A percentile compares a stretch with the other conserved stretches of the same genome.
Conservation (phyloP, 2,113 vertebrate genomes). For the Saguinus midas region DNA sequence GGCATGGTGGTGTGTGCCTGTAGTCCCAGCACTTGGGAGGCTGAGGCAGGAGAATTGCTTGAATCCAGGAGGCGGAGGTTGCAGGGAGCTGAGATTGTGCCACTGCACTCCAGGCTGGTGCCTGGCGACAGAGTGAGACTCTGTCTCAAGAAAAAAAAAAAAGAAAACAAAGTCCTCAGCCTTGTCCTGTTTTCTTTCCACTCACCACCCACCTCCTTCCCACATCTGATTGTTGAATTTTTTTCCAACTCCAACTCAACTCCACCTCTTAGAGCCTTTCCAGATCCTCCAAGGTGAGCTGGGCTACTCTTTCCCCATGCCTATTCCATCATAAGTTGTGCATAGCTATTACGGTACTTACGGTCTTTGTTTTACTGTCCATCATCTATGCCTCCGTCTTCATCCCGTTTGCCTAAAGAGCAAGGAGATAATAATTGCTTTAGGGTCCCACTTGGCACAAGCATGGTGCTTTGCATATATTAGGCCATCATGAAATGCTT, state of each 20-base stretch:
- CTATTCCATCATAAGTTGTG: neutral
- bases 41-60: no score
- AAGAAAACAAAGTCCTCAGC: neutral
- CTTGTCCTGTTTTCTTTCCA: neutral
- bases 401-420: conserved; percentile 12
- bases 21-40: no score
- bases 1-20: no score
- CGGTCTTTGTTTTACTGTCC: neutral
- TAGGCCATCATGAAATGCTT: neutral
- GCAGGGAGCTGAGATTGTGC: no score
- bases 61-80: no score
- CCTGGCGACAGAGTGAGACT: no score
- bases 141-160: no score
- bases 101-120: no score
- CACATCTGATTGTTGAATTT: neutral
- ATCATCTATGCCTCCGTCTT: neutral
- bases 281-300: neutral
- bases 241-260: neutral
- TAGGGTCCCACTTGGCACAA: neutral
- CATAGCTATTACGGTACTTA: neutral
- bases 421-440: neutral
- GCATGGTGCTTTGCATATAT: neutral
- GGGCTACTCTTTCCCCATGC: neutral
- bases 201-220: neutral
- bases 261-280: neutral